Percentiles rank a stretch among this genome's conserved stretches.
phyloP scores from a whole-genome alignment of 2,797 vertebrate genomes.

The Apodemus agrarius region DNA sequence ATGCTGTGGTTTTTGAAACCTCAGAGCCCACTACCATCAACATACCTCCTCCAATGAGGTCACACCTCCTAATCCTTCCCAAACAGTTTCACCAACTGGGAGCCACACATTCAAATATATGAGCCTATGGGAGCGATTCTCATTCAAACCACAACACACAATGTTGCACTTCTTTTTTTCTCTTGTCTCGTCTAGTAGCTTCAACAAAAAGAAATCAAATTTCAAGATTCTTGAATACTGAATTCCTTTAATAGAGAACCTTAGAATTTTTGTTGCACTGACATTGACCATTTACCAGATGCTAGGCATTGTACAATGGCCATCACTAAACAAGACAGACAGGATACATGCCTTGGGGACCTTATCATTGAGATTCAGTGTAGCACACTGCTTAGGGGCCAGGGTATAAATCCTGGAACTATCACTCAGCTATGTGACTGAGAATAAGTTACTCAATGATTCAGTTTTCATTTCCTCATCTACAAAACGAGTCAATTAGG shows the following conservation, averaged over 20 bases:
- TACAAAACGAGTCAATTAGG: slow-evolving; percentile 41
- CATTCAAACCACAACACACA: not conserved
- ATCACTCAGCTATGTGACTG: slow-evolving; percentile 10
- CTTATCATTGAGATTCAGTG: not conserved
- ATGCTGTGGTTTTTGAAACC: not conserved
- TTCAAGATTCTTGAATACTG: not conserved
- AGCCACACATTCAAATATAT: not conserved
- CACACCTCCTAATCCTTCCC: not conserved
- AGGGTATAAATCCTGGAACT: slow-evolving; percentile 38
- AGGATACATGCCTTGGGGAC: not conserved
- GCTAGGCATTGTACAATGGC: slow-evolving; percentile 7
- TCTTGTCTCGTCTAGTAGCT: slow-evolving; percentile 14
- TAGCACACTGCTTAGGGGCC: slow-evolving; percentile 25
- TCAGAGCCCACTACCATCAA: not conserved
- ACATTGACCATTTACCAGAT: not conserved
- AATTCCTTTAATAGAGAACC: slow-evolving; percentile 1
- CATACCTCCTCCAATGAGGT: not conserved
- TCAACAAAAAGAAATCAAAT: slow-evolving; percentile 41
- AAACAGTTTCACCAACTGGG: not conserved
- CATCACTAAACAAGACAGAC: slow-evolving; percentile 18
- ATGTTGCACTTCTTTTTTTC: not conserved
- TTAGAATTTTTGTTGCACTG: slow-evolving; percentile 44
- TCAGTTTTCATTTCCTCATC: slow-evolving; percentile 32
- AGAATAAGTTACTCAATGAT: slow-evolving; percentile 49
- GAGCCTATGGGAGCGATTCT: not conserved